Conservation (phyloP, 35 echinoderm and acorn worm species). For the Ptychodera flava region DNA sequence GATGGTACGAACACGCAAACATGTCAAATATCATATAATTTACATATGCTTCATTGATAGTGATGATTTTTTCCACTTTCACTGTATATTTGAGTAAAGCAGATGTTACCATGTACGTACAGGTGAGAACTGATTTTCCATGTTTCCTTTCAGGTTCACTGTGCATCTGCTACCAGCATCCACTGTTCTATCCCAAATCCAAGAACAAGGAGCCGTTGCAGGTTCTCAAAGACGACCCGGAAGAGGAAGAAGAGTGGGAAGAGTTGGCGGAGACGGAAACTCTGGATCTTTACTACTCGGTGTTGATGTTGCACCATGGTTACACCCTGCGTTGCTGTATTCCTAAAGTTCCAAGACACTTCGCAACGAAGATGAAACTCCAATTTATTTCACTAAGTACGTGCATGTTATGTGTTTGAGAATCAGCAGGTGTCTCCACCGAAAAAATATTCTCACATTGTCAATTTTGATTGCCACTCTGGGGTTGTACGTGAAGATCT, state of each 20-base stretch:
- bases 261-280: not conserved
- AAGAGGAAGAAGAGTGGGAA: not conserved
- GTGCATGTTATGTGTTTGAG: not conserved
- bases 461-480: not conserved
- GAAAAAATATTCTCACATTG: not conserved
- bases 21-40: too few relatives aligned
- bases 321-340: constrained; percentile 46
- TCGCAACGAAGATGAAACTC: constrained; percentile 33
- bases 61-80: too few relatives aligned
- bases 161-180: constrained; percentile 18
- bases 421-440: not conserved
- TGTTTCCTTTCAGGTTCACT: constrained; percentile 9
- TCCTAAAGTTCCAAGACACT: constrained; percentile 26
- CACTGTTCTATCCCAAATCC: not conserved
- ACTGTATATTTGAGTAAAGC: too few relatives aligned
- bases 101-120: too few relatives aligned
- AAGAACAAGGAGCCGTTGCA: not conserved
- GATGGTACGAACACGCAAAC: too few relatives aligned
- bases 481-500: not conserved
- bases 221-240: not conserved
- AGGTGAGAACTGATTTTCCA: too few relatives aligned
- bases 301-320: constrained; percentile 54
- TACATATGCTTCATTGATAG: too few relatives aligned
- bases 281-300: constrained; percentile 47
- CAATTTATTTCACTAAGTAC: constrained; percentile 46